Evolutionary conservation across 2,888 invertebrate species (phyloP).

Genomic region (Nymphalis c-album): DNA sequence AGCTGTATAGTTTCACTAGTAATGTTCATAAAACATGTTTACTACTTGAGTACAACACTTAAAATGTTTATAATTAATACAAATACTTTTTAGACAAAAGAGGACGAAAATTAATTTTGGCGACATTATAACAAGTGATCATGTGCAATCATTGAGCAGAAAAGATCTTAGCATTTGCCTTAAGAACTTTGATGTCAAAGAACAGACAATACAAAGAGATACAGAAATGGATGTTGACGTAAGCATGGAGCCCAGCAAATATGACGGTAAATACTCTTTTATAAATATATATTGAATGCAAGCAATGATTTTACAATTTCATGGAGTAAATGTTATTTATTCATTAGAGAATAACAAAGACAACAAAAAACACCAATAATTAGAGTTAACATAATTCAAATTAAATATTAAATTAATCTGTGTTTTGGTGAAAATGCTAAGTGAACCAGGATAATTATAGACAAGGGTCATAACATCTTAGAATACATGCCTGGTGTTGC

Average conservation of each 20-base stretch:
- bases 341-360: too few species aligned
- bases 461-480: too few species aligned
- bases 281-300: too few species aligned
- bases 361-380: too few species aligned
- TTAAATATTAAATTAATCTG: neutral
- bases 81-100: constrained; percentile 61
- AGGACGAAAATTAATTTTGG: constrained; percentile 66
- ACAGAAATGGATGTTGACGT: constrained; percentile 48
- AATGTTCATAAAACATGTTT: too few species aligned
- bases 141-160: constrained; percentile 59
- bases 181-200: constrained; percentile 60
- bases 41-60: too few species aligned
- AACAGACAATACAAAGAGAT: constrained; percentile 44
- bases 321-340: too few species aligned
- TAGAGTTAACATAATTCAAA: neutral
- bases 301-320: too few species aligned
- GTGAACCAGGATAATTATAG: too few species aligned
- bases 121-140: constrained; percentile 65
- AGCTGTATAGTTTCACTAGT: too few species aligned
- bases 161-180: constrained; percentile 65
- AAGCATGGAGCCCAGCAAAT: constrained; percentile 67
- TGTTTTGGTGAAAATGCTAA: too few species aligned
- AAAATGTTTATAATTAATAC: neutral
- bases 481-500: too few species aligned
- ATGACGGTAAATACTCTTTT: constrained; percentile 60